These are phyloP conservation scores for Hylaeus volcanicus DNA, from an alignment of 1,140 invertebrate genomes.

Conservation along the genomic window DNA sequence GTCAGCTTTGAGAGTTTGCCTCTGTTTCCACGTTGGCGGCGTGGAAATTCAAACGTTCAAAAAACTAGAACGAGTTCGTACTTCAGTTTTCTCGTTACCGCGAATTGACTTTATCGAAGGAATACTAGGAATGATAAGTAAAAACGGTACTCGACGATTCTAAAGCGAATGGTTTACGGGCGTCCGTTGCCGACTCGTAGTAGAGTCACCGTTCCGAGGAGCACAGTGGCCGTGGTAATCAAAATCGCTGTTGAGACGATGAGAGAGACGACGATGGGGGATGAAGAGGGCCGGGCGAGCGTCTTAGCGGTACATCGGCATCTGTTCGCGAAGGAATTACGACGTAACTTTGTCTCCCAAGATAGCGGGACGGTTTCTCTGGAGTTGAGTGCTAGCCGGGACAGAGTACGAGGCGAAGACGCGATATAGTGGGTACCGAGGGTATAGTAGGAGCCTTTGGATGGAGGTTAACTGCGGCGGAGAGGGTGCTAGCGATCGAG, in stretches of 20 bases:
- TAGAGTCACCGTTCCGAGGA: neutral
- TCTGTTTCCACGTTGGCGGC: neutral
- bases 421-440: conserved; percentile 55
- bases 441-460: conserved; percentile 10
- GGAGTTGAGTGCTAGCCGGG: conserved; percentile 67
- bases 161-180: conserved; percentile 18
- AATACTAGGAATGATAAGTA: conserved; percentile 25
- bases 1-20: neutral
- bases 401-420: conserved; percentile 49
- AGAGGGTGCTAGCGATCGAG: conserved; percentile 52
- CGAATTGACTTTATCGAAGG: neutral
- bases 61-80: too few relatives aligned
- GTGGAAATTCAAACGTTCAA: too few relatives aligned
- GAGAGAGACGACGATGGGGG: neutral
- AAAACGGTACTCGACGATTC: neutral
- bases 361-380: conserved; percentile 76
- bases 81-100: too few relatives aligned
- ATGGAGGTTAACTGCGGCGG: conserved; percentile 43
- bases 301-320: conserved; percentile 78
- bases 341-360: conserved; percentile 80
- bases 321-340: conserved; percentile 81
- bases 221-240: conserved; percentile 19
- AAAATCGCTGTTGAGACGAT: conserved; percentile 43
- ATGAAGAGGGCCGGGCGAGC: conserved; percentile 32
- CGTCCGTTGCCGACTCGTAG: neutral